phyloP scores from a whole-genome alignment of 2,888 invertebrate genomes.

The Hypselothyrea guttata region DNA sequence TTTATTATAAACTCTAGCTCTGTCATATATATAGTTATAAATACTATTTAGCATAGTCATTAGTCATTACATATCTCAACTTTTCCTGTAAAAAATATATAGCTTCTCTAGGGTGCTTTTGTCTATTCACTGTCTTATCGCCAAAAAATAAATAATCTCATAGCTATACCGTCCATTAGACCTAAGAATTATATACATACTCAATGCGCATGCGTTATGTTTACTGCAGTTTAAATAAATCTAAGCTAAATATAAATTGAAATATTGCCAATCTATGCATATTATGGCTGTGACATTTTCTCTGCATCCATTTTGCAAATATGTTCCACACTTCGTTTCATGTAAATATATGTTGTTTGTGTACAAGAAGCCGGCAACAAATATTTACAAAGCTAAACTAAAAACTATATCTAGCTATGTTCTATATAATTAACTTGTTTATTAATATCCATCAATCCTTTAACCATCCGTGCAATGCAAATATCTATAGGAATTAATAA shows the following conservation, averaged over 20 bases:
- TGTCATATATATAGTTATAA: no score
- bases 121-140: conserved; percentile 54
- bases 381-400: conserved; percentile 47
- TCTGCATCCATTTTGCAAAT: conserved; percentile 47
- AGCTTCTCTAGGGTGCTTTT: conserved; percentile 56
- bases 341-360: conserved; percentile 64
- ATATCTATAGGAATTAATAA: conserved; percentile 84
- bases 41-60: no score
- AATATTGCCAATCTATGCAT: conserved; percentile 27
- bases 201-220: conserved; percentile 51
- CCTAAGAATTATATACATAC: conserved; percentile 29
- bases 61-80: no score
- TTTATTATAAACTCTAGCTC: no score
- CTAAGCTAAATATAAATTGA: conserved; percentile 25
- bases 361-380: conserved; percentile 62
- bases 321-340: conserved; percentile 25
- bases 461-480: conserved; percentile 44
- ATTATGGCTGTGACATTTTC: conserved; percentile 21
- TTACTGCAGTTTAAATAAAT: conserved; percentile 27
- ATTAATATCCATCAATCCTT: conserved; percentile 54
- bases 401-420: conserved; percentile 24
- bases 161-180: conserved; percentile 31
- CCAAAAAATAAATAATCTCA: conserved; percentile 34
- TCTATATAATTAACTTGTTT: conserved; percentile 56
- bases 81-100: no score